Evolutionary conservation across 2,113 vertebrate species (phyloP).

Genomic region (Ictalurus furcatus): DNA sequence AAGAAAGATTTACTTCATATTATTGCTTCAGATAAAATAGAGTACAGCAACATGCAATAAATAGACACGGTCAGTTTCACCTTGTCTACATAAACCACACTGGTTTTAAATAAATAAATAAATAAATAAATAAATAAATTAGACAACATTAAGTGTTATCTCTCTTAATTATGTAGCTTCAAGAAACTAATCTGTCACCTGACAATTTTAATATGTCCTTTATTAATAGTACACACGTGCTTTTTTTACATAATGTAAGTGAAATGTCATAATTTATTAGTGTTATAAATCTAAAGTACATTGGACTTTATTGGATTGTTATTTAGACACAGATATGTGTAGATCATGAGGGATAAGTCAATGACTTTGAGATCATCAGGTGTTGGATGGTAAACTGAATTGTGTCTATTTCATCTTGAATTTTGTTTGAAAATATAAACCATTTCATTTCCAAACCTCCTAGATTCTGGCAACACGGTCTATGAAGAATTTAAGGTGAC

Average conservation of each 20-base stretch:
- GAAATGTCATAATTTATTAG: background rate
- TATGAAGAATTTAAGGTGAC: slow-evolving; percentile 17
- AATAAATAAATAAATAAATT: too few relatives aligned
- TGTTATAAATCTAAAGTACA: background rate
- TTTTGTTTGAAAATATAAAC: background rate
- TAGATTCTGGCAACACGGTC: background rate
- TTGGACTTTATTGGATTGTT: background rate
- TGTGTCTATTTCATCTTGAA: background rate
- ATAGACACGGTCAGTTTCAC: too few relatives aligned
- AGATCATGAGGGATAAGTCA: background rate
- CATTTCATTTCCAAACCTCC: background rate
- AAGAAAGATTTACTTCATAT: too few relatives aligned
- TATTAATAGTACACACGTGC: background rate
- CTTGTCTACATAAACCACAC: too few relatives aligned
- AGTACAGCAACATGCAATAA: too few relatives aligned
- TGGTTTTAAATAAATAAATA: too few relatives aligned
- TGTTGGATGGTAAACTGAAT: background rate
- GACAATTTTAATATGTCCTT: background rate
- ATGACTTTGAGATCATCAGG: background rate
- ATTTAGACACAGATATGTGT: background rate
- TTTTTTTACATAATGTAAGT: background rate
- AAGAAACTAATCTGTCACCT: too few relatives aligned
- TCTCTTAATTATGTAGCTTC: too few relatives aligned
- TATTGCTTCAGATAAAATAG: too few relatives aligned
- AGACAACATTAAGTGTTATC: too few relatives aligned